Conservation (phyloP, 2,797 vertebrate genomes). For the Chromobotia macracanthus region DNA sequence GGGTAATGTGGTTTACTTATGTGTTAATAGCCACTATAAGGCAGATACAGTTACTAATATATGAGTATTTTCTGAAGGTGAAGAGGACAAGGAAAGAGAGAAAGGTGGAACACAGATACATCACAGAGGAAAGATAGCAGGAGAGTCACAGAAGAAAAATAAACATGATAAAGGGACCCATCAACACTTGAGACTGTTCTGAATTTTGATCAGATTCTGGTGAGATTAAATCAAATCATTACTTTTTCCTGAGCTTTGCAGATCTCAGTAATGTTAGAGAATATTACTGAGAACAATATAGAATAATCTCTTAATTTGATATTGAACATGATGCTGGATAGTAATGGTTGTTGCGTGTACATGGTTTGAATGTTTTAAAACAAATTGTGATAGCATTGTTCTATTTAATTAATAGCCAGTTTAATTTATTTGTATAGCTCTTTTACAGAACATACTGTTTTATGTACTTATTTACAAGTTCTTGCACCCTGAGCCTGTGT, state of each 20-base stretch:
- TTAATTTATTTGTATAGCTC: too few species aligned
- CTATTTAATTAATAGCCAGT: not conserved
- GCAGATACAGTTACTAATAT: constrained; percentile 54
- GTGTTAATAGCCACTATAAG: constrained; percentile 36
- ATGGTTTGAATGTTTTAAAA: not conserved
- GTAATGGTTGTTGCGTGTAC: not conserved
- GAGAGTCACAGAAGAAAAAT: constrained; percentile 13
- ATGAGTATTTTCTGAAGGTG: constrained; percentile 49
- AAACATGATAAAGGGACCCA: constrained; percentile 69
- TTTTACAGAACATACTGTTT: too few species aligned
- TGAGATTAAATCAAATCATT: constrained; percentile 63
- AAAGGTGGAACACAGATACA: constrained; percentile 2
- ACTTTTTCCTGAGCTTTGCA: not conserved
- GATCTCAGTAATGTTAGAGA: too few species aligned
- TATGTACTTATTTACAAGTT: too few species aligned
- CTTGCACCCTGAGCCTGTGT: too few species aligned
- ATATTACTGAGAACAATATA: too few species aligned
- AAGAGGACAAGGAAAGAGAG: constrained; percentile 37
- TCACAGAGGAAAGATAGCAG: constrained; percentile 8
- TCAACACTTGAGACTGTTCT: constrained; percentile 79
- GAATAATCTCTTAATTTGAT: too few species aligned
- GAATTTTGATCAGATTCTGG: constrained; percentile 80
- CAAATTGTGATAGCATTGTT: too few species aligned
- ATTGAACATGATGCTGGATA: too few species aligned
- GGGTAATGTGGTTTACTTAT: constrained; percentile 50